Conservation (phyloP, 2,888 invertebrate genomes). For the Gymnosoma rotundatum region DNA sequence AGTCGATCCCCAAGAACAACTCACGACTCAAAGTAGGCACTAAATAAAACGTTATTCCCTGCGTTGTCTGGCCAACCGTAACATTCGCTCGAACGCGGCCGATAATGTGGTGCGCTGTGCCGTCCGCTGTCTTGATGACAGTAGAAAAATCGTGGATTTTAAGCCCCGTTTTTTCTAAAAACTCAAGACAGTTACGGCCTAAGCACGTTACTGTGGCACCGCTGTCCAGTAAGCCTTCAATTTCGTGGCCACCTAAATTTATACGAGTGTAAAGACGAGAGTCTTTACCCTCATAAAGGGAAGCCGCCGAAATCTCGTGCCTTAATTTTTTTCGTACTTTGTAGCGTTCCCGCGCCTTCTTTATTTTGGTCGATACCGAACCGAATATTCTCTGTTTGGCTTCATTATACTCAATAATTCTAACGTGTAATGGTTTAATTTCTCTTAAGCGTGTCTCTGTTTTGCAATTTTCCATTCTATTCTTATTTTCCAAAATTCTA, state of each 20-base stretch:
- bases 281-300: neutral
- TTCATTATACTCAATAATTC: neutral
- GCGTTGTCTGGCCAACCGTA: neutral
- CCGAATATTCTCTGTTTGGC: constrained; percentile 3
- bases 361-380: neutral
- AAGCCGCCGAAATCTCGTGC: neutral
- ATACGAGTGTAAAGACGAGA: no score
- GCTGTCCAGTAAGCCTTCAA: neutral
- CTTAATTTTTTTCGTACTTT: neutral
- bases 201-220: constrained; percentile 2
- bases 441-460: neutral
- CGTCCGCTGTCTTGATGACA: neutral
- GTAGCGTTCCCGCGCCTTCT: constrained; percentile 2
- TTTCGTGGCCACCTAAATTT: no score
- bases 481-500: neutral
- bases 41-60: no score
- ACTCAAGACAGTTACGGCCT: no score
- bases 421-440: neutral
- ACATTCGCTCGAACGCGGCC: neutral
- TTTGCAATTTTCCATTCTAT: neutral
- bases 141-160: neutral
- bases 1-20: constrained; percentile 21
- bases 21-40: no score
- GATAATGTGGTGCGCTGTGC: neutral
- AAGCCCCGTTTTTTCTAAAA: neutral